Evolutionary conservation across 37 sponge, comb jelly and placozoan genomes (phyloP), one percentile per base, ranked within the genome.

Genomic region (Bolinopsis microptera): DNA sequence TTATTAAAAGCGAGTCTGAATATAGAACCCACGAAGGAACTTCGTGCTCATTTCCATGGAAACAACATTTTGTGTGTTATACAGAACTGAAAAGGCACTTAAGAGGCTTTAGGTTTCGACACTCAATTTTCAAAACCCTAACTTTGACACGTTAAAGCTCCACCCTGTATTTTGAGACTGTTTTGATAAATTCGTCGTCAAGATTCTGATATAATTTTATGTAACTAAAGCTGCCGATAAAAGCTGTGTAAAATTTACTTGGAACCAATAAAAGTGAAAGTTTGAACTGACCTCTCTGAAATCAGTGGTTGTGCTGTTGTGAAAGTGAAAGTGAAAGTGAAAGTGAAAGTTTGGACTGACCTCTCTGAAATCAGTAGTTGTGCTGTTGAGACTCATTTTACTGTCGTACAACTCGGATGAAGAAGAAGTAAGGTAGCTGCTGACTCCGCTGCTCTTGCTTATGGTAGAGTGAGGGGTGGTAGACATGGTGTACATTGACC

Each of bases 401-500:
- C 90, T 86, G 48, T 86, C 90, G 90, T 86, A 86, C 3, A 86
- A 40, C 30, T 86, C 90, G 36, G 61, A 41, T 2, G 38, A 31
- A 34, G 90, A 86, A 5, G 90, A 86, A 25, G 41, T 24, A 8
- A 86, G 90, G 90, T 86, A 86, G 61, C 90, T 86, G 90, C 90
- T 86, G 2, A 86, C 90, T 3, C 90, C 90, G 35, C 90, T 86
- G 30, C 90, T 86, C 30, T 39, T 86, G 48, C 25, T 36, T 22
- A 86, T 24, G 61, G 90, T 41, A 3, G 90, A 86, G 80, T 77
- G 80, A 36, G 80, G 80, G 37, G 33, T 77, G 1, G 80, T 77
- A 1, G 80, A 77, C 80, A 77, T 77, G 1, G 80, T 77, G 80
- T 77, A 77, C 35, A 32, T 27, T 0, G 80, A 77, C 1, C 36